Evolutionary conservation across 2,888 invertebrate species (phyloP), one percentile per base, ranked within the genome.

Genomic region (Brachypterus glaber): DNA sequence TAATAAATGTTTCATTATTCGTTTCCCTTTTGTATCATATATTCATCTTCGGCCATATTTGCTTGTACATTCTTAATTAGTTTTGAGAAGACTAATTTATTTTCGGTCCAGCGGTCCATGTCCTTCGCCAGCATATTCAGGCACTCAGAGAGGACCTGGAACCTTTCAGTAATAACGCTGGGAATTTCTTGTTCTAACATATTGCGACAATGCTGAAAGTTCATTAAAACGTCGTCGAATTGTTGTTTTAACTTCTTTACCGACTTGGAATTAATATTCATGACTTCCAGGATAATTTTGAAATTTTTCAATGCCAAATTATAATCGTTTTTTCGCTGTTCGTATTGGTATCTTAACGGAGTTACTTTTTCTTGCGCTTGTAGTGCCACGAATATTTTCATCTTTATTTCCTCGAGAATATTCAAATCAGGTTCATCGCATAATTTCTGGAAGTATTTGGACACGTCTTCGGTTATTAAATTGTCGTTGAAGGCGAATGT

Each of bases 261-360:
- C 15, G 60, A 59, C 16, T 44, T 44, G 16, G 49, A 44, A 33
- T 50, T 52, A 26, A 60, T 50, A 43, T 55, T 57, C 41, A 60
- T 53, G 29, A 58, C 56, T 48, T 63, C 59, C 27, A 63, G 41
- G 17, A 63, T 55, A 33, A 60, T 53, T 43, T 59, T 59, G 41
- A 62, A 60, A 47, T 63, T 63, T 37, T 59, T 56, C 17, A 58
- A 44, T 1, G 61, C 63, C 37, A 58, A 51, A 27, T 55, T 52
- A 42, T 54, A 62, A 43, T 63, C 58, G 38, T 42, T 45, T 21
- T 51, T 49, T 13, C 48, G 45, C 24, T 44, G 41, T 30, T 53
- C 51, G 40, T 51, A 50, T 18, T 55, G 48, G 27, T 33, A 32
- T 30, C 44, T 46, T 17, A 48, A 36, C 26, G 46, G 43, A 37